Evolutionary conservation across 2,797 vertebrate species (phyloP).

Genomic region (Sebastes cheni): DNA sequence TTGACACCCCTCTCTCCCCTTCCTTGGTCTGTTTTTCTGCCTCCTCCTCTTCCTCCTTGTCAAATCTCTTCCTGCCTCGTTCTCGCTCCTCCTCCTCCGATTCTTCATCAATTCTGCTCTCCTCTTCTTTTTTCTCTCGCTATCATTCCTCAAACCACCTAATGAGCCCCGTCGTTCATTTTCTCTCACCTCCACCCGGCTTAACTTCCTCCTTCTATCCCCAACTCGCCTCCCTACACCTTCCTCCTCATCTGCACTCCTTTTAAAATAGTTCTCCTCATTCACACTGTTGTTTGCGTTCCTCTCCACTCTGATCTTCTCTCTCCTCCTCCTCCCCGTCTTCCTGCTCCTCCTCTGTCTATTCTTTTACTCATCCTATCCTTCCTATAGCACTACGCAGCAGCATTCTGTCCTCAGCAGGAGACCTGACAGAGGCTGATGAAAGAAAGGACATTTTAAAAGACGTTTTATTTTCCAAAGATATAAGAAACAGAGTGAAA

Average conservation of each 20-base stretch:
- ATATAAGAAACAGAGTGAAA: neutral
- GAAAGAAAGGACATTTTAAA: neutral
- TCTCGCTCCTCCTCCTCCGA: neutral
- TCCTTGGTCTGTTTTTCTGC: constrained; percentile 21
- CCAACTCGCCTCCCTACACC: neutral
- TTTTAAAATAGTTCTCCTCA: neutral
- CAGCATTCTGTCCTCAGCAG: constrained; percentile 9
- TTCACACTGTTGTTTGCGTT: neutral
- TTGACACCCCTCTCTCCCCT: constrained; percentile 53
- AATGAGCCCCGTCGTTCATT: neutral
- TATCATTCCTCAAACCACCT: neutral
- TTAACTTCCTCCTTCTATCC: neutral
- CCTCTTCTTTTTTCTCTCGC: neutral
- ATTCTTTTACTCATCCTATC: neutral
- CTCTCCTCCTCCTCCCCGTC: neutral
- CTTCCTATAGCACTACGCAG: neutral
- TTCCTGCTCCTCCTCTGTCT: neutral
- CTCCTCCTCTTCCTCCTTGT: constrained; percentile 1
- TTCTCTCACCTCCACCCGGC: neutral
- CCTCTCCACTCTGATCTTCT: neutral
- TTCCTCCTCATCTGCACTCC: neutral
- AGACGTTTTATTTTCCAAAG: neutral
- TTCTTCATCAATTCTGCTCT: neutral
- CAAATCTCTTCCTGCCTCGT: neutral
- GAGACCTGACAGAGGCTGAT: neutral